A percentile compares a stretch with the other conserved stretches of the same genome.
Conservation (phyloP, 2,888 invertebrate genomes). For the Eumerus sabulonum region DNA sequence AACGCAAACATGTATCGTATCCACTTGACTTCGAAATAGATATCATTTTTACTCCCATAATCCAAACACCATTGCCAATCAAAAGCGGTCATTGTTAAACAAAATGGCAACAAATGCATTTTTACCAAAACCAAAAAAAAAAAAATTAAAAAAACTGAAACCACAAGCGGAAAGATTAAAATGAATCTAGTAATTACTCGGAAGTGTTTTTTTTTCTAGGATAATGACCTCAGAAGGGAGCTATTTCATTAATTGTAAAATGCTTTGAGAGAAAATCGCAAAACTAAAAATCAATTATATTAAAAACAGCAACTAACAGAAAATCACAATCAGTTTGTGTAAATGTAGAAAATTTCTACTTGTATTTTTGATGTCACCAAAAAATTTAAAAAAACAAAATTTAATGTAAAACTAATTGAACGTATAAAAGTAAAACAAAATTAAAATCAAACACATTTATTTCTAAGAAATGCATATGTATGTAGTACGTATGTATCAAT, state of each 20-base stretch:
- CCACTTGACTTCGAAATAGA: slow-evolving; percentile 2
- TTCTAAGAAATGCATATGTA: slow-evolving; percentile 29
- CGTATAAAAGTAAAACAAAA: too few relatives aligned
- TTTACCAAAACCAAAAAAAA: slow-evolving; percentile 69
- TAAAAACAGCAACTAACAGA: slow-evolving; percentile 51
- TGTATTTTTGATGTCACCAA: slow-evolving; percentile 49
- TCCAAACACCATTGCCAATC: slow-evolving; percentile 16
- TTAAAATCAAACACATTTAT: slow-evolving; percentile 12
- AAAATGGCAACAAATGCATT: slow-evolving; percentile 53
- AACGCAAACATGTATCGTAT: slow-evolving; percentile 25
- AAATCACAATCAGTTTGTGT: slow-evolving; percentile 41
- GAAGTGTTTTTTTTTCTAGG: slow-evolving; percentile 32
- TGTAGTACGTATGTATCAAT: slow-evolving; percentile 24
- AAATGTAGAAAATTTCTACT: slow-evolving; percentile 42
- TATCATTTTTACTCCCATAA: slow-evolving; percentile 27
- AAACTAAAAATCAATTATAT: slow-evolving; percentile 26
- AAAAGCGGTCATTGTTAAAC: slow-evolving; percentile 31
- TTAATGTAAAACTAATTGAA: slow-evolving; percentile 41
- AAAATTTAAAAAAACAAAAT: slow-evolving; percentile 21
- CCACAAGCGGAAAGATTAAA: slow-evolving; percentile 54
- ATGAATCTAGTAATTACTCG: slow-evolving; percentile 7
- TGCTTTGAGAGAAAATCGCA: slow-evolving; percentile 37
- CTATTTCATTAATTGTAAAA: slow-evolving; percentile 40
- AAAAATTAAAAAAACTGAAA: slow-evolving; percentile 69
- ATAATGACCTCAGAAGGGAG: slow-evolving; percentile 38